Base-by-base conservation (phyloP, 1,140 invertebrate species). In the Gryllus bimaculatus region DNA sequence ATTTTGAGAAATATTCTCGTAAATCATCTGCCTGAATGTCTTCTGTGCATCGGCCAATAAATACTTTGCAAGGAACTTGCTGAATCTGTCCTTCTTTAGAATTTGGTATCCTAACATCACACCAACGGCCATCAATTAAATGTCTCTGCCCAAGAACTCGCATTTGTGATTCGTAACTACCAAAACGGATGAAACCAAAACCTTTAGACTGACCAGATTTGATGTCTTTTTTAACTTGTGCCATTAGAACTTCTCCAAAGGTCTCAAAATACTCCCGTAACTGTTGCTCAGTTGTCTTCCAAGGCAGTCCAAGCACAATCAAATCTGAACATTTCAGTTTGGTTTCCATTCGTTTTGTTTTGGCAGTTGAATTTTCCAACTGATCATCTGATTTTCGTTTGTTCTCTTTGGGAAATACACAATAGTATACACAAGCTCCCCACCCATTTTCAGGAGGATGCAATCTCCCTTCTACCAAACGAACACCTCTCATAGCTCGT, bases 371-470 rank as follows among this genome's bases (percentile, higher is more conserved):
- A 86, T 95, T 96, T 86, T 98, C 96, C 82, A 95, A 90, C 84
- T 93, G 94, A 86, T 98, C 96, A 85, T 97, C 96, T 77, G 94
- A 95, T 88, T 98, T 98, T 81, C 96, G 90, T 89, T 98, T 98
- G 87, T 97, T 97, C 89, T 98, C 96, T 93, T 98, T 98, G n/a
- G 96, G 96, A 88, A 98, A 98, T 80, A 97, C 96, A 87, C 95
- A 97, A 85, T 96, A 91, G 88, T 95, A 98, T 81, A 95, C 89
- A 83, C 91, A 90, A 84, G 93, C 93, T 82, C 94, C 94, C 97
- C 97, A 98, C 83, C 94, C 95, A 85, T 92, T 92, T 83, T 95
- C 94, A 77, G 95, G 94, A 47, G 95, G 92, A 88, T 96, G 93
- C 54, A 98, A 89, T 82, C 92, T 90, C 74, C 94, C 94, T 83